Base-by-base conservation (phyloP, 1,140 invertebrate species). In the Drosophila bipectinata region DNA sequence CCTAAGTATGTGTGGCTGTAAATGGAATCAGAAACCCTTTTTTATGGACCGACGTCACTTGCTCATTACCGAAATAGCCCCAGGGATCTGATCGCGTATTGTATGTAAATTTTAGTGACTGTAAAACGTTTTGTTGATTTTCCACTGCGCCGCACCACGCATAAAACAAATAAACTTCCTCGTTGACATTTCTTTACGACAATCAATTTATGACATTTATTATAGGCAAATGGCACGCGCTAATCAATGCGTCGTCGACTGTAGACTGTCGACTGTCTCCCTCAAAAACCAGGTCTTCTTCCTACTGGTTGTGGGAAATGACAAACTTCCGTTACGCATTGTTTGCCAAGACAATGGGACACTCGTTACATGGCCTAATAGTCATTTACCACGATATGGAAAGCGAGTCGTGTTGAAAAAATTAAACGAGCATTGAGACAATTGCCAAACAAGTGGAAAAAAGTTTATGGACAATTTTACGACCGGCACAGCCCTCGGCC, bases 141-240 rank as follows among this genome's bases (percentile, higher is more conserved):
- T 24, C 44, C 18, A 60, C 39, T 52, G 30, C 34, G 47, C 5
- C 44, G 15, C 56, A 15, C 41, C 14, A 15, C 32, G 54, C 61
- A 45, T 60, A 62, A 74, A 79, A 67, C 62, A 68, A 79, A 74
- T 74, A 68, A 67, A 72, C 54, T 71, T 74, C 41, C 61, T 53
- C 72, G 72, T 57, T 76, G 60, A 59, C 66, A 72, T 63, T 78
- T 63, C 59, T 77, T 77, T 68, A 68, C 59, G 72, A 58, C 66
- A 78, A 69, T 61, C 78, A 82, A 88, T 85, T 82, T 79, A 88
- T 82, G 78, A 63, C 63, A 81, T 81, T 87, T 72, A 76, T 82
- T 69, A 88, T 85, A 88, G 82, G 66, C 83, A 88, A 85, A 85
- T 85, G 83, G 55, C 82, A 88, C 66, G 82, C 74, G 74, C 78